Evolutionary conservation across 2,113 vertebrate genomes (phyloP).

Genomic region (Bothrops jararaca): DNA sequence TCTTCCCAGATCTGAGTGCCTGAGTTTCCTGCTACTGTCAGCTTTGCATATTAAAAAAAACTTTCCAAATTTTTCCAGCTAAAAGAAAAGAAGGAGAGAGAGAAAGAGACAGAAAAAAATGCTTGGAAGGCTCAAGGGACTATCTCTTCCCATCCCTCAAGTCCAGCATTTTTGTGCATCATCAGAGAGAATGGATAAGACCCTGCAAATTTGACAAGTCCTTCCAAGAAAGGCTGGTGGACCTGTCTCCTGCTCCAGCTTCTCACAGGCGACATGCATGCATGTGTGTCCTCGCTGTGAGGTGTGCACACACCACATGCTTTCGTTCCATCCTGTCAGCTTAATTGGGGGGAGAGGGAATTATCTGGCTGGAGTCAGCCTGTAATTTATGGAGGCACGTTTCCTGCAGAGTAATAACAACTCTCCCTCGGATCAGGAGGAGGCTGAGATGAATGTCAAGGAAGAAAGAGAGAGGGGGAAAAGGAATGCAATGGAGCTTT

Average conservation of each 20-base stretch:
- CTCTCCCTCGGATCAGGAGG: not conserved
- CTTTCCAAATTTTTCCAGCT: not conserved
- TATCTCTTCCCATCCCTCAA: not conserved
- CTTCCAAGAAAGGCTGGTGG: not conserved
- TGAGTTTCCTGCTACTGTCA: not conserved
- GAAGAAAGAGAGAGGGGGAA: not conserved
- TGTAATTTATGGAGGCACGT: not conserved
- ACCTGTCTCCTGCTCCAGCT: not conserved
- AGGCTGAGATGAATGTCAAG: not conserved
- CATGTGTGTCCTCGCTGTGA: not conserved
- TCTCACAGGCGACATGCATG: not conserved
- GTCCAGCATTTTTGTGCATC: not conserved
- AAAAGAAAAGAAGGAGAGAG: not conserved
- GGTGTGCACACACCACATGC: not conserved
- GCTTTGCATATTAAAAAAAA: not conserved
- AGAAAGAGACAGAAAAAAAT: not conserved
- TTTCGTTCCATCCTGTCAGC: not conserved
- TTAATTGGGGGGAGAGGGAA: fast-evolving
- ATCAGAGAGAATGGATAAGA: not conserved
- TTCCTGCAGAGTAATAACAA: not conserved
- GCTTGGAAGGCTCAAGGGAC: fast-evolving
- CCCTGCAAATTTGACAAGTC: not conserved
- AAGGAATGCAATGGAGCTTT: not conserved
- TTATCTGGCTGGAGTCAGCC: not conserved
- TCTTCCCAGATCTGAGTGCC: not conserved